Evolutionary conservation across 2,888 invertebrate species (phyloP).

Genomic region (Atrina japonica): DNA sequence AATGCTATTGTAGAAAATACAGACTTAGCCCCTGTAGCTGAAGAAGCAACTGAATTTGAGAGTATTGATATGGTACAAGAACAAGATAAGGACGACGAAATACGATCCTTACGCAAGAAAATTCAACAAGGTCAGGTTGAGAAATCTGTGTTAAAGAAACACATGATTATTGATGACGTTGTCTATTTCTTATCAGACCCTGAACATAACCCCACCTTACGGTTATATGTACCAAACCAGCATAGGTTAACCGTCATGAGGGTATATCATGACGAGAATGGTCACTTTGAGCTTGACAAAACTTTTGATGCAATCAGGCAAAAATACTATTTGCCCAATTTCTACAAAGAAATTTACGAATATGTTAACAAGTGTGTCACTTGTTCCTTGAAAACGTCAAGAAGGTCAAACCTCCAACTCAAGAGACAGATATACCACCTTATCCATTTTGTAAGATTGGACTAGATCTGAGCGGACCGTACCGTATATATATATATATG

Average conservation of each 20-base stretch:
- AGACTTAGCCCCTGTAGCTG: neutral
- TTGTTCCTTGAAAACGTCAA: conserved; percentile 32
- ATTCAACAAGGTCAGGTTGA: neutral
- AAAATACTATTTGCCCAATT: conserved; percentile 41
- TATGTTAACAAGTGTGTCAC: conserved; percentile 21
- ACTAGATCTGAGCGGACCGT: conserved; percentile 35
- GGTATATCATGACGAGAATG: conserved; percentile 28
- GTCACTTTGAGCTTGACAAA: too few relatives aligned
- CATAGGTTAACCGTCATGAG: neutral
- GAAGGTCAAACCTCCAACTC: conserved; percentile 32
- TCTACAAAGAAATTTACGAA: conserved; percentile 16
- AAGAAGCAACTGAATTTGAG: neutral
- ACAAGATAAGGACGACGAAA: conserved; percentile 20
- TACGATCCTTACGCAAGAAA: neutral
- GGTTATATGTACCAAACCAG: conserved; percentile 19
- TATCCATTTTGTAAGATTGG: conserved; percentile 41
- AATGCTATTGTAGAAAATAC: neutral
- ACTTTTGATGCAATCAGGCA: conserved; percentile 8
- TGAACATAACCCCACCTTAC: conserved; percentile 12
- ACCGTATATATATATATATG: too few relatives aligned
- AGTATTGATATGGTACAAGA: conserved; percentile 24
- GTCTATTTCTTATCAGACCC: conserved; percentile 24
- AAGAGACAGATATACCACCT: conserved; percentile 44
- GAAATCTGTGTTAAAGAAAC: neutral
- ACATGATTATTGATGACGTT: conserved; percentile 21